Percentiles rank a stretch among this genome's conserved stretches.
These are phyloP conservation scores for Callyntrura sp. DNA, from an alignment of 2,888 invertebrate genomes.

Conservation along the genomic window DNA sequence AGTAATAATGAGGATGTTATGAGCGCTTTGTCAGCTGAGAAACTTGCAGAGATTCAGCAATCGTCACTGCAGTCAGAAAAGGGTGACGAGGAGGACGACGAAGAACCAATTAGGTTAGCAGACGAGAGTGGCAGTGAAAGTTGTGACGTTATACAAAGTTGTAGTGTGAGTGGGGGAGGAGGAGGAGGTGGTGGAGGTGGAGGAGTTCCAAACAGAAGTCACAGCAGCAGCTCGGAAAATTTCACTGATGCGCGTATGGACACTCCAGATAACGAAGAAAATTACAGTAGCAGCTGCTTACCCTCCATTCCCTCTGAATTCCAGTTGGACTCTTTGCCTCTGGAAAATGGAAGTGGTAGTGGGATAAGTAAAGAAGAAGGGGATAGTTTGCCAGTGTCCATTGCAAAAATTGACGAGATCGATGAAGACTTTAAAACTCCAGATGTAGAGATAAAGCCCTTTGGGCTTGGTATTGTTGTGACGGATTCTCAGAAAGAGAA, in stretches of 20 bases:
- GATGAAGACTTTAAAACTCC: constrained; percentile 65
- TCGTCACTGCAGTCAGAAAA: background rate
- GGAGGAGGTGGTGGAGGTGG: background rate
- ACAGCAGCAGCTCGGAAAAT: constrained; percentile 57
- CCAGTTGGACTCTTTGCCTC: constrained; percentile 23
- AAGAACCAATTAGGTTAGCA: constrained; percentile 29
- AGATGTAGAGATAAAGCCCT: constrained; percentile 31
- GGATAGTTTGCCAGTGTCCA: background rate
- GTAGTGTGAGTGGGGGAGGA: background rate
- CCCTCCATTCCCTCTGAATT: constrained; percentile 31
- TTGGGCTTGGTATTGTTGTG: background rate
- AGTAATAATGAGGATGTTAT: background rate
- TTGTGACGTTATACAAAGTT: constrained; percentile 13
- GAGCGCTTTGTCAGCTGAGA: background rate
- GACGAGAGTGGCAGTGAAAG: constrained; percentile 59
- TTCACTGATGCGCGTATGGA: constrained; percentile 68
- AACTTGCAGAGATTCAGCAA: background rate
- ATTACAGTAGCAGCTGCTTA: constrained; percentile 20
- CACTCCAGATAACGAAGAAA: constrained; percentile 60
- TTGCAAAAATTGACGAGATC: constrained; percentile 67
- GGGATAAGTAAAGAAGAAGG: background rate
- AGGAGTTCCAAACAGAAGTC: background rate
- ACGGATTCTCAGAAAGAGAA: constrained; percentile 25
- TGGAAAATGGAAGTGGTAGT: constrained; percentile 33
- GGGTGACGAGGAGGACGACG: constrained; percentile 22